Percentiles rank a stretch among this genome's conserved stretches.
These are phyloP conservation scores for Tamandua tetradactyla DNA, from an alignment of 2,797 vertebrate genomes.

Conservation along the genomic window DNA sequence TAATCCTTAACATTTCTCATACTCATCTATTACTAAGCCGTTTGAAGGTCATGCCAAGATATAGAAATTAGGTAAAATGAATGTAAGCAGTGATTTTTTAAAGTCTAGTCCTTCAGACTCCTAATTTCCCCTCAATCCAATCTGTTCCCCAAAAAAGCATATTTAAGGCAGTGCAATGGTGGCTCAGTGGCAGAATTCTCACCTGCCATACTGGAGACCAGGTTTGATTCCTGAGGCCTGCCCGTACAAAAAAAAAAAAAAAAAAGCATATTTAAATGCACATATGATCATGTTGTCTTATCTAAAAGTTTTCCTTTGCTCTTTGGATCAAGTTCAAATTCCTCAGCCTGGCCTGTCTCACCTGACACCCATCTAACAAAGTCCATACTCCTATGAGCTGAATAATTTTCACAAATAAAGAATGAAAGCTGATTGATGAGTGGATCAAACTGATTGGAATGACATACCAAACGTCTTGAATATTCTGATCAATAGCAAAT, in stretches of 20 bases:
- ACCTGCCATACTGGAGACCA: no score
- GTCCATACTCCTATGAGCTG: background rate
- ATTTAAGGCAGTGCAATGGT: no score
- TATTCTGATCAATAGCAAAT: background rate
- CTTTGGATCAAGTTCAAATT: background rate
- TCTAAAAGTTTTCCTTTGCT: background rate
- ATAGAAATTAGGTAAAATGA: background rate
- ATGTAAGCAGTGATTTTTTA: background rate
- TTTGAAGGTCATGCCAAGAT: background rate
- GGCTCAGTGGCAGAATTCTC: no score
- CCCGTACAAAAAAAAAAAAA: no score
- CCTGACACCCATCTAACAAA: background rate
- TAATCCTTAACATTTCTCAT: slow-evolving; percentile 40
- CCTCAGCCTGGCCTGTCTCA: background rate
- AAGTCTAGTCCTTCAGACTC: background rate
- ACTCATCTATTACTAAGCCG: background rate
- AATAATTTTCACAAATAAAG: background rate
- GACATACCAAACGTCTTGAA: background rate
- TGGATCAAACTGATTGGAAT: background rate
- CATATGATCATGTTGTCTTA: background rate
- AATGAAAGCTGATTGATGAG: background rate
- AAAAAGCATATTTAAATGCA: background rate
- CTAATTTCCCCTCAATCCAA: background rate
- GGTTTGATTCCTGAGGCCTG: no score
- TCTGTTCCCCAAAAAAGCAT: background rate